Evolutionary conservation across 2,888 invertebrate species (phyloP).

Genomic region (Pantelozetes paolii): DNA sequence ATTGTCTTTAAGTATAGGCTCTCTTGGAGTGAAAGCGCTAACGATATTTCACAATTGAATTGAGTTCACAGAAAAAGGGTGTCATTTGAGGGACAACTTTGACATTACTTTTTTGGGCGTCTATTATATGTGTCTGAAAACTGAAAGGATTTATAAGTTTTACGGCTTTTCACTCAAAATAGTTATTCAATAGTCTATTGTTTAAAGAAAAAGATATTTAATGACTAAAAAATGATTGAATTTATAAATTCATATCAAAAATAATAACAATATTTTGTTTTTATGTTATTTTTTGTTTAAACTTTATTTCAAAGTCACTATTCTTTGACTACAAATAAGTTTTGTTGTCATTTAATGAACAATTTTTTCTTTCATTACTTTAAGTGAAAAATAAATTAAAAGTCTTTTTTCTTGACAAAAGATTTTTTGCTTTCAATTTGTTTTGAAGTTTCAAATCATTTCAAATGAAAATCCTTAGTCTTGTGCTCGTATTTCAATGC

Average conservation of each 20-base stretch:
- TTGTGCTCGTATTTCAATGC: background rate
- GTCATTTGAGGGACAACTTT: background rate
- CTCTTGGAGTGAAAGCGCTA: too few relatives aligned
- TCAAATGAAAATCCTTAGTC: background rate
- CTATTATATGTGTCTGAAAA: background rate
- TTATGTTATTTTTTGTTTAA: too few relatives aligned
- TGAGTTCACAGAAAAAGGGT: constrained; percentile 10
- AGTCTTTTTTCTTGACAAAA: too few relatives aligned
- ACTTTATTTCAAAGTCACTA: too few relatives aligned
- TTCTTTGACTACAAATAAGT: too few relatives aligned
- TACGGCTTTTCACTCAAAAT: too few relatives aligned
- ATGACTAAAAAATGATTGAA: too few relatives aligned
- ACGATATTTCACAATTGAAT: background rate
- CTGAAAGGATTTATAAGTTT: background rate
- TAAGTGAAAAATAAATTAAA: background rate
- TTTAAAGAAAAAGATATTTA: too few relatives aligned
- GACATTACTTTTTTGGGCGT: background rate
- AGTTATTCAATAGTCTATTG: background rate
- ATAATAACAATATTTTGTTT: too few relatives aligned
- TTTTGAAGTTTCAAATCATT: background rate
- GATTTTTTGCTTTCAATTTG: background rate
- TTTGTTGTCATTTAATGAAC: background rate
- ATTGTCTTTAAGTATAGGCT: background rate
- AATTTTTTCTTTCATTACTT: background rate
- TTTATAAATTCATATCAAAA: too few relatives aligned